Base-by-base conservation (phyloP, 1,140 invertebrate species). In the Triops longicaudatus region DNA sequence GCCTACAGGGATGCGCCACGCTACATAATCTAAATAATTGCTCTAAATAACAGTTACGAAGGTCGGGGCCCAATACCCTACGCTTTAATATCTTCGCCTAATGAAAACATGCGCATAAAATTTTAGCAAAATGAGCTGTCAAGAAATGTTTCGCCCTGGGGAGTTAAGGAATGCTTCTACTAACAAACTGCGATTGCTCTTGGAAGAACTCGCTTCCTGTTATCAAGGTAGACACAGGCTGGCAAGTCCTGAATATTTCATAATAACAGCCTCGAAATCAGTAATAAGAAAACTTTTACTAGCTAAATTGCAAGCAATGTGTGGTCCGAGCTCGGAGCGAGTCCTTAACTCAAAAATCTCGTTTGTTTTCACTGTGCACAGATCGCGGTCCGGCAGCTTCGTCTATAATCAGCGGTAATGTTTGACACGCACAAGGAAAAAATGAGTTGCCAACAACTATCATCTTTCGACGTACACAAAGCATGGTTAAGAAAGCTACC, bases 1-100 rank as follows among this genome's bases (percentile, higher is more conserved):
- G 50, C 50, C 50, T 63, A 63, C 50, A 63, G 50, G 50, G 50
- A 63, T 63, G 50, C 50, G 50, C 17, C 50, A 63, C 14, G 50
- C n/a, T 22, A 63, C 50, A 9, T 63, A 63, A 22, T 63, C n/a
- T 63, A 63, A 22, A 63, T 63, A 63, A 63, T 22, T 63, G 50
- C 17, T 63, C 50, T 22, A n/a, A 63, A 17, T 63, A 63, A 63
- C 22, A 22, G 22, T 6, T 6, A 22, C 50, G 0, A 63, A 63
- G 50, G 7, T 63, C 17, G 14, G 14, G 14, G 22, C 0, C 17
- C 50, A 17, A 63, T 22, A 63, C 4, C n/a, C 50, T 63, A 17
- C 50, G 22, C 50, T 14, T 12, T 10, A n/a, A 9, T 2, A 63
- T 14, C 50, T n/a, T 22, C 50, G 17, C 22, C 17, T 63, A 22